These are phyloP conservation scores for Oceanodroma leucorhoa DNA, from an alignment of 2,797 vertebrate genomes.

Conservation along the genomic window DNA sequence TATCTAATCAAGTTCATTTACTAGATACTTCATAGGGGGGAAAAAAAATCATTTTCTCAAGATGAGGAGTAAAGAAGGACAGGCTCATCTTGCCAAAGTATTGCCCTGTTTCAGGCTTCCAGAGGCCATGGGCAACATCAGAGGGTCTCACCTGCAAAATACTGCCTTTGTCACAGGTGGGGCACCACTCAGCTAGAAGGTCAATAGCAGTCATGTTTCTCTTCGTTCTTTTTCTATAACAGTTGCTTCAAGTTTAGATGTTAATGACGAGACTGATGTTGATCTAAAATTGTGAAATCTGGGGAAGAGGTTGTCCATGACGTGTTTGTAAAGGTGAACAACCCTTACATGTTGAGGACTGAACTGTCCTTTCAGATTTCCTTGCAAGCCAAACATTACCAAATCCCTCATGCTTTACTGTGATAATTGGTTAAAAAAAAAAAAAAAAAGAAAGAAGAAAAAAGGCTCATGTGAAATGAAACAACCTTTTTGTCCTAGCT, in stretches of 20 bases:
- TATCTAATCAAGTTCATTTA: background rate
- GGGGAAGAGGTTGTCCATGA: background rate
- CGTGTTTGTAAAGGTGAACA: accelerated
- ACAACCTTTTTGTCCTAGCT: accelerated
- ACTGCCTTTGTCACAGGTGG: background rate
- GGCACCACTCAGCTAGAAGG: background rate
- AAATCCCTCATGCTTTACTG: background rate
- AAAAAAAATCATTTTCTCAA: background rate
- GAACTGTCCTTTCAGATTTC: background rate
- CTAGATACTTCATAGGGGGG: background rate
- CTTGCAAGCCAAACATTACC: accelerated
- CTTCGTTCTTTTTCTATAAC: background rate
- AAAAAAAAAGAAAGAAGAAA: background rate
- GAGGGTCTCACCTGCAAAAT: background rate
- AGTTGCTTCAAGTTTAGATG: background rate
- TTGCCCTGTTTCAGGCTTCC: background rate
- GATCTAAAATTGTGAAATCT: background rate
- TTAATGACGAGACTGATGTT: background rate
- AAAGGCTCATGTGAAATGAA: accelerated
- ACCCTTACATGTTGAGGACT: background rate
- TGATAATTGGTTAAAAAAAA: background rate
- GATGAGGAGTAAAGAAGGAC: background rate
- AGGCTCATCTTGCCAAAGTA: accelerated
- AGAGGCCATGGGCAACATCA: background rate
- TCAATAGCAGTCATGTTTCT: background rate